Evolutionary conservation across 2,797 vertebrate genomes (phyloP), one percentile per base, ranked within the genome.

Genomic region (Atherinosoma microstoma): DNA sequence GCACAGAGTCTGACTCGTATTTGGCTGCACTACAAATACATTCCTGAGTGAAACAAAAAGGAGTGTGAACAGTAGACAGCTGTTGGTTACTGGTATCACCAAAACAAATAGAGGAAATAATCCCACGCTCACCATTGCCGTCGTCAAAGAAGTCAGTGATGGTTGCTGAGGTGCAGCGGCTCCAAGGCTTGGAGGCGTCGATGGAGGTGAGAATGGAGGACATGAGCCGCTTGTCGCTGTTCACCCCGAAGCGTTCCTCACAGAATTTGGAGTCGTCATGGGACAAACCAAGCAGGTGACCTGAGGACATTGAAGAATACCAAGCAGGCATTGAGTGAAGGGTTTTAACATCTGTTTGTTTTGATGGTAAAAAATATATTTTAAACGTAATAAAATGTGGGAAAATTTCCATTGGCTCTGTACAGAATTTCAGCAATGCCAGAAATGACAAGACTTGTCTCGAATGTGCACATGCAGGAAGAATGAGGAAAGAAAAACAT

Each of bases 241-340:
- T 96, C 58, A 97, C 96, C 20, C 98, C 97, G 20, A 97, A 99
- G 15, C 95, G 97, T 75, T 99, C 98, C 90, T 99, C 97, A 51
- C 98, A 99, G 93, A 98, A 99, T 89, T 98, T 99, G 53, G 98
- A 99, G 91, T 99, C 98, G 0, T 99, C 98, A 4, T 99, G 98
- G 61, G 98, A 99, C 84, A 99, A 94, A n/a, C 98, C 98, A 54
- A 99, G 95, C 40, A 99, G 94, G 81, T 99, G 98, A 36, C 98
- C 98, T 99, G 77, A 7, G 54, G 40, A 13, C 7, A 59, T 45
- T 45, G 38, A 35, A 30, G 40, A 49, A 27, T 15, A 16, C 4
- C 2, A 53, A 2, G 8, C 30, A 29, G 1, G 29, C 45, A n/a
- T 22, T 34, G 5, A 47, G 60, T 0, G 40, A 47, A 22, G 27